Evolutionary conservation across 2,797 vertebrate genomes (phyloP).

Genomic region (Lutra lutra): DNA sequence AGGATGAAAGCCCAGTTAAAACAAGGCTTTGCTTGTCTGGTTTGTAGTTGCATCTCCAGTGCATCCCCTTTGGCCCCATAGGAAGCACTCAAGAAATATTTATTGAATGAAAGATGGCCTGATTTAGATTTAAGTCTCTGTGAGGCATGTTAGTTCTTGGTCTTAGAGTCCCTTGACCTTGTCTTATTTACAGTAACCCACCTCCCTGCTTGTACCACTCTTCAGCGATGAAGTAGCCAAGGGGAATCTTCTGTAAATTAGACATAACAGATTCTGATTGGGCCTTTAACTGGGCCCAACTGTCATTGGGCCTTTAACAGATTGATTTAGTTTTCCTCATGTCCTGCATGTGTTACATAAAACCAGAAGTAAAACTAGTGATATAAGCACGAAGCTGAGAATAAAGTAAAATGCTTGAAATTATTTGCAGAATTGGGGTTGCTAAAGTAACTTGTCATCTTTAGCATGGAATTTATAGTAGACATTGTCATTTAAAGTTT

Average conservation of each 20-base stretch:
- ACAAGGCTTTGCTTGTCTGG: neutral
- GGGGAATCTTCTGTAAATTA: neutral
- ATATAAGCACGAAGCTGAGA: neutral
- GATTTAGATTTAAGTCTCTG: neutral
- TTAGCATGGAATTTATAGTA: conserved; percentile 15
- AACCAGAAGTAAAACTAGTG: conserved; percentile 13
- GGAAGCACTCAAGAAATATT: neutral
- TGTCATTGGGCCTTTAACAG: neutral
- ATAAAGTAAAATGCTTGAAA: conserved; percentile 15
- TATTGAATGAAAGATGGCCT: neutral
- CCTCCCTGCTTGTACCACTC: neutral
- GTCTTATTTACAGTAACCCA: neutral
- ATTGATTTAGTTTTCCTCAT: neutral
- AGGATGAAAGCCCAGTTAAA: neutral
- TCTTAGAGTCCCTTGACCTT: neutral
- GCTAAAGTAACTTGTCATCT: neutral
- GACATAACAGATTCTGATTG: neutral
- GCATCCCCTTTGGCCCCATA: neutral
- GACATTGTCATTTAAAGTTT: neutral
- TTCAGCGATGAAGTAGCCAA: neutral
- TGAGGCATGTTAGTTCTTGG: neutral
- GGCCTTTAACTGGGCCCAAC: neutral
- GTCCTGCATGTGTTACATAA: neutral
- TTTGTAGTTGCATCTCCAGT: neutral
- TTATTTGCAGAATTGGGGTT: neutral